Evolutionary conservation across 1,140 invertebrate species (phyloP), one percentile per base, ranked within the genome.

Genomic region (Heterodera carotae): DNA sequence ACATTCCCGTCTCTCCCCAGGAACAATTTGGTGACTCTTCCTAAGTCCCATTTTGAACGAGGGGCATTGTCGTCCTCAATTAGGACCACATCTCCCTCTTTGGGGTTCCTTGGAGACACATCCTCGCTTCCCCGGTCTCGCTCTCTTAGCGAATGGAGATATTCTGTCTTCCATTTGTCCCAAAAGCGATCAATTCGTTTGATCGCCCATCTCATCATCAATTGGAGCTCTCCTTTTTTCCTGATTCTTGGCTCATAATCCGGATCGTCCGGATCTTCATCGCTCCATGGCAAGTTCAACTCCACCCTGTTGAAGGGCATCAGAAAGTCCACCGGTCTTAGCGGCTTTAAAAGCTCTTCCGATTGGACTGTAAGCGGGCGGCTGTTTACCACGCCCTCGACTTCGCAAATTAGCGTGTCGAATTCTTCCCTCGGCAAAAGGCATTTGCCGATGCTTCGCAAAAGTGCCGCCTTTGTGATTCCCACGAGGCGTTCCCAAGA

Each of bases 381-480:
- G 27, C 22, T 48, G 33, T 78, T 78, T 8, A 78, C 76, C 4
- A 60, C 36, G 10, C 34, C 53, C 72, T 78, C 77, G 36, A 64
- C 22, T 66, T 78, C 77, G 8, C 25, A 67, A 18, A 78, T 22
- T 2, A 78, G 27, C 27, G 77, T 78, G 18, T 5, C 18, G 66
- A 79, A 79, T n/a, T 78, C 56, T 29, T 80, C 76, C 27, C 7
- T 34, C n/a, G 43, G 18, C 25, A 79, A 29, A 5, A 78, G 8
- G 31, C 34, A n/a, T 31, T 43, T 62, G 3, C 77, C 77, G 36
- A 79, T 59, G 27, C 29, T 53, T 29, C 15, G 34, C 31, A 27
- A 10, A 27, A 64, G 27, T 27, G 62, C 27, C 27, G 4, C 12
- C 12, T 64, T 64, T 10, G 31, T 33, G 27, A 64, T 33, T 4